A percentile compares a stretch with the other conserved stretches of the same genome.
Evolutionary conservation across 2,113 vertebrate species (phyloP).

Genomic region (Tupaia tana): DNA sequence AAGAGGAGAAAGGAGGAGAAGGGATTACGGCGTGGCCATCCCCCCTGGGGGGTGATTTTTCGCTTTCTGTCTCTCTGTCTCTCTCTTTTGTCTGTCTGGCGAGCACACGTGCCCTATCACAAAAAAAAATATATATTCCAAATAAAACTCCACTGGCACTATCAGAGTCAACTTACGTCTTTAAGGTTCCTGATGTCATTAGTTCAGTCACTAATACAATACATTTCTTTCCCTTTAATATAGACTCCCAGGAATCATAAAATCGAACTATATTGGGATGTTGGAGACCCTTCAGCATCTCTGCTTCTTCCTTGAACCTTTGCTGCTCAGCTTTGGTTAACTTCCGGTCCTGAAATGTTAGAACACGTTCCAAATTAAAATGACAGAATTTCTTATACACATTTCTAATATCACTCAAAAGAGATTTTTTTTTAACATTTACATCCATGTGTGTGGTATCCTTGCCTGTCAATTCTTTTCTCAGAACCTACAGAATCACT

Average conservation of each 20-base stretch:
- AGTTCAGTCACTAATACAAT: constrained; percentile 97
- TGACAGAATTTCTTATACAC: neutral
- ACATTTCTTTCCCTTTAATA: constrained; percentile 94
- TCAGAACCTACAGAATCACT: constrained; percentile 42
- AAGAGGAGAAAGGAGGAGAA: no score
- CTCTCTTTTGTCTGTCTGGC: no score
- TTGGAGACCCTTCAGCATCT: constrained; percentile 96
- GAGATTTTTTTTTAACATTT: neutral
- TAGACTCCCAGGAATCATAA: constrained; percentile 97
- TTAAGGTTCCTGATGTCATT: constrained; percentile 97
- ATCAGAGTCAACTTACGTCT: constrained; percentile 89
- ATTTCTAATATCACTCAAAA: constrained; percentile 37
- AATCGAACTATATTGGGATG: constrained; percentile 98
- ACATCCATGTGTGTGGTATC: neutral
- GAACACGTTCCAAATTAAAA: constrained; percentile 57
- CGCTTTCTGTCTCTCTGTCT: no score
- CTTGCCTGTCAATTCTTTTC: constrained; percentile 31
- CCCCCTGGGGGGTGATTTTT: no score
- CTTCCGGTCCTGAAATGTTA: constrained; percentile 91
- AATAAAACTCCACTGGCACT: constrained; percentile 38
- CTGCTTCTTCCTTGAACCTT: constrained; percentile 96
- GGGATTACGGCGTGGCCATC: no score
- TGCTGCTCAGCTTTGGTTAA: constrained; percentile 95
- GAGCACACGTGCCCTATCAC: no score
- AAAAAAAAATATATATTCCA: no score